Evolutionary conservation across 2,797 vertebrate genomes (phyloP), one percentile per base, ranked within the genome.

Genomic region (Danio jaintianensis): DNA sequence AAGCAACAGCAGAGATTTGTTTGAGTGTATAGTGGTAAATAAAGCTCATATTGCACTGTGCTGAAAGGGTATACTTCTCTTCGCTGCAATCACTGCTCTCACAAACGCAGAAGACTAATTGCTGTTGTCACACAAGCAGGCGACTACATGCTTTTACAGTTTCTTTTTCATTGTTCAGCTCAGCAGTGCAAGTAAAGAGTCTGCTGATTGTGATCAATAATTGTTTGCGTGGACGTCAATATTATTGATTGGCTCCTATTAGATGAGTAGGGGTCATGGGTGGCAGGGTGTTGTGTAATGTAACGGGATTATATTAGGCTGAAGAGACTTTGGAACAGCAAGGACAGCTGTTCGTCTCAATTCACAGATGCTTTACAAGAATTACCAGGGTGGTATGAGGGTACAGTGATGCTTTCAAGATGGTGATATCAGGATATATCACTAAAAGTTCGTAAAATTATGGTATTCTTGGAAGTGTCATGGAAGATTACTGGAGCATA

Each of bases 41-140:
- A 75, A 66, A 78, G 18, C 59, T 71, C 43, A 62, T 80, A 63
- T 29, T 79, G 61, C 20, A 6, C 43, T 47, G 62, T 77, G 74
- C 58, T 50, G 74, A 72, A 48, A 69, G 74, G 61, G 29, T 45
- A 53, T 40, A 62, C 55, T 40, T 70, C 55, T 53, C 58, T 7
- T 48, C 18, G 13, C 61, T 62, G 22, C 61, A 70, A 81, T 83
- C 81, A 83, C 80, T 73, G 59, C 53, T 70, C 45, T 16, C 78
- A 85, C 69, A 86, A 83, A 82, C 79, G 68, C 82, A 83, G 68
- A 3, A 43, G 40, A 48, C 55, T 83, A 77, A 81, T 83, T 61
- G 73, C 38, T 59, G 43, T 50, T 75, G 79, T 66, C 50, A 38
- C 52, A 62, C 10, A 45, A 56, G 58, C 61, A 72, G 56, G 62